Percentiles rank a stretch among this genome's conserved stretches.
phyloP scores from a whole-genome alignment of 2,113 vertebrate species.

The Pituophis catenifer region DNA sequence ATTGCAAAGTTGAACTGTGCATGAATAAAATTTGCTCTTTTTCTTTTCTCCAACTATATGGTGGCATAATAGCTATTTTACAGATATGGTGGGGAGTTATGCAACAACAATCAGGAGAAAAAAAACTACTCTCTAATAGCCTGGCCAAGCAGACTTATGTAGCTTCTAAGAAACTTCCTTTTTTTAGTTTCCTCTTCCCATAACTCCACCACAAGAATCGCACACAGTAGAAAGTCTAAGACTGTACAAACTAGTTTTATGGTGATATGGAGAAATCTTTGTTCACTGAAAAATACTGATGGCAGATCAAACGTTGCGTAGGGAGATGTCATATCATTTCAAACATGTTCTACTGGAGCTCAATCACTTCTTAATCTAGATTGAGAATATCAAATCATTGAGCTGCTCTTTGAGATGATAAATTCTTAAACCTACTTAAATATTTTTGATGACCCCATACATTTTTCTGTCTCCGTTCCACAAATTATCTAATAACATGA shows the following conservation, averaged over 20 bases:
- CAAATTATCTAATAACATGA: no score
- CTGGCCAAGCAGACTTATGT: not conserved
- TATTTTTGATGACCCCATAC: not conserved
- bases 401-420: not conserved
- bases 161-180: not conserved
- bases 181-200: not conserved
- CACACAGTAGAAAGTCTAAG: not conserved
- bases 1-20: not conserved
- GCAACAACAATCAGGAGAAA: not conserved
- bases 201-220: not conserved
- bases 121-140: not conserved
- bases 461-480: not conserved
- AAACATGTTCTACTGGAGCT: not conserved
- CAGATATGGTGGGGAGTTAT: not conserved
- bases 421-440: not conserved
- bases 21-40: not conserved
- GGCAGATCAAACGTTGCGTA: not conserved
- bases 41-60: not conserved
- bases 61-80: not conserved
- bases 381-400: not conserved
- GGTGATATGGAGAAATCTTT: not conserved
- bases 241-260: not conserved
- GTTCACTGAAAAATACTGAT: not conserved
- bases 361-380: not conserved
- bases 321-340: not conserved